Conservation (phyloP, 2,888 invertebrate species). For the Pammene fasciana region DNA sequence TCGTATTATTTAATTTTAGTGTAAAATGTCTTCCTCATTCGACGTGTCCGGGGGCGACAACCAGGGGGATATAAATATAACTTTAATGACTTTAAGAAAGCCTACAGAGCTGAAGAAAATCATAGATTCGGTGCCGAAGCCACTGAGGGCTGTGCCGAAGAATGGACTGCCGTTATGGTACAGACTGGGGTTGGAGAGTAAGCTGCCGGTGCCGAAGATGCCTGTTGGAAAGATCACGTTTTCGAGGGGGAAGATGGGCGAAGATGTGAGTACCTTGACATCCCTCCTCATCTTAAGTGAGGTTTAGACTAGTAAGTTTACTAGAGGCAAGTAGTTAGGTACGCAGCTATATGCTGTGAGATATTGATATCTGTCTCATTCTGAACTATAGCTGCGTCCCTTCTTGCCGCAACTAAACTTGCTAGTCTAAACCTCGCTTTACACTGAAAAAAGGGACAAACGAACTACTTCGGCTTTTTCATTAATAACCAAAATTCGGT, state of each 20-base stretch:
- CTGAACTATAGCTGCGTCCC: too few relatives aligned
- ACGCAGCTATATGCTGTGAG: too few relatives aligned
- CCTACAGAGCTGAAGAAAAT: constrained; percentile 77
- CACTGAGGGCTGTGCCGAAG: constrained; percentile 72
- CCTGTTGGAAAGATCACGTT: constrained; percentile 77
- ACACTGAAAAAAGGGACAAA: too few relatives aligned
- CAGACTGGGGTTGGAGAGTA: constrained; percentile 77
- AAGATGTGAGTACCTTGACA: constrained; percentile 69
- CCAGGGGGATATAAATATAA: constrained; percentile 61
- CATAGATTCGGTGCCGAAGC: constrained; percentile 75
- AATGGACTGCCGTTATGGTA: constrained; percentile 82
- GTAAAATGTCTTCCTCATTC: constrained; percentile 26
- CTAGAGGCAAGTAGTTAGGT: too few relatives aligned
- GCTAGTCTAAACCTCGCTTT: too few relatives aligned
- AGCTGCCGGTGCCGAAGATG: constrained; percentile 80
- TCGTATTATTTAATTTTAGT: constrained; percentile 46
- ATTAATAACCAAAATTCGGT: too few relatives aligned
- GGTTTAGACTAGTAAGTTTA: too few relatives aligned
- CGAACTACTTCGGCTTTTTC: too few relatives aligned
- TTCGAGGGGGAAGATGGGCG: constrained; percentile 80
- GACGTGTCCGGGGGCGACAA: constrained; percentile 58
- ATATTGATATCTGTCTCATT: too few relatives aligned
- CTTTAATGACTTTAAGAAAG: constrained; percentile 73
- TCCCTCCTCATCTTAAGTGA: too few relatives aligned
- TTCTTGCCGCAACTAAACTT: too few relatives aligned